Evolutionary conservation across 2,113 vertebrate species (phyloP).

Genomic region (Apaloderma vittatum): DNA sequence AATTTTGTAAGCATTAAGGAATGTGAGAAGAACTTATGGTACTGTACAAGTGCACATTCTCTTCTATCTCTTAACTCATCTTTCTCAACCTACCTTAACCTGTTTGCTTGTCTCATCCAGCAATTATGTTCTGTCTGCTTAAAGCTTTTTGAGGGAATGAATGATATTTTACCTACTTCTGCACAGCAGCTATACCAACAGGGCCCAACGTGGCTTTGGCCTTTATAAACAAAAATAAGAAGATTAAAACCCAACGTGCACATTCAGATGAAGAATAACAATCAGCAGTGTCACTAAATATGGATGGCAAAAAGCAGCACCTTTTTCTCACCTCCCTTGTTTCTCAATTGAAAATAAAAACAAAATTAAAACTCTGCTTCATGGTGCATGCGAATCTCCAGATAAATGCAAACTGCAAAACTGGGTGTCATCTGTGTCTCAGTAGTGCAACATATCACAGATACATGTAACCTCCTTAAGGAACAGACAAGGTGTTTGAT

Average conservation of each 20-base stretch:
- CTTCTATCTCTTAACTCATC: not conserved
- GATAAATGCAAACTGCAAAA: constrained; percentile 35
- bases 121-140: not conserved
- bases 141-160: not conserved
- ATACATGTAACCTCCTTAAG: constrained; percentile 32
- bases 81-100: not conserved
- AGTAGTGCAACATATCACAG: not conserved
- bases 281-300: constrained; percentile 5
- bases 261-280: constrained; percentile 17
- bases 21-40: not conserved
- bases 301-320: not conserved
- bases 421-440: not conserved
- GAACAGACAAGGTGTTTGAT: not conserved
- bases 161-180: not conserved
- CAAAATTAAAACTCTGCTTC: constrained; percentile 55
- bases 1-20: not conserved
- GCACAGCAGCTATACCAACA: not conserved
- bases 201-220: not conserved
- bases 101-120: not conserved
- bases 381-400: constrained; percentile 31
- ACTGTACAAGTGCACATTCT: not conserved
- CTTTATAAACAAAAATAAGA: constrained; percentile 11
- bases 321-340: constrained; percentile 16
- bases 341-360: constrained; percentile 31
- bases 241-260: not conserved